Base-by-base conservation (phyloP, 2,888 invertebrate species). In the Nomada fucata region DNA sequence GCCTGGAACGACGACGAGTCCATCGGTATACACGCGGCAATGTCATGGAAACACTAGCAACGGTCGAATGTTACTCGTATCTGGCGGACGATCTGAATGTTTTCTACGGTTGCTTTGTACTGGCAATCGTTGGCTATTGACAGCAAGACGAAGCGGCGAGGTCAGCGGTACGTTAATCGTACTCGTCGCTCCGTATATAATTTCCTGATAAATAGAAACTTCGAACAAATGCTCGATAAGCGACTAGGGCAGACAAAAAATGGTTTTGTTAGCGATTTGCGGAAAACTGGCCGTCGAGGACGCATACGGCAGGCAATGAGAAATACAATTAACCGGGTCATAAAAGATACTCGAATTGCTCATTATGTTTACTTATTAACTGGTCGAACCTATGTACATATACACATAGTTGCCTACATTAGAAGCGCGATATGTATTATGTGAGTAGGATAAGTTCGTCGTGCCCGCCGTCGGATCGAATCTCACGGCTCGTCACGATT, bases 101-200 rank as follows among this genome's bases (percentile, higher is more conserved):
- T 84, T 85, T 79, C 13, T 75, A 83, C 79, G 74, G 76, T 75
- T 76, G 59, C 73, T 78, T 83, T 71, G 59, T 63, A 65, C 50
- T 71, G 68, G 68, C 83, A 81, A 86, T 83, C 72, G 57, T 18
- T 52, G 64, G 50, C 47, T 84, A 76, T 73, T 65, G 71, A 77
- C 63, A 63, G 59, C 53, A 64, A 75, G 69, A 79, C 70, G 69
- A 65, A 61, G 74, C 70, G 7, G 36, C 18, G 50, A 76, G 79
- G 79, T 61, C 72, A 72, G 11, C 52, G 53, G 47, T 42, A 52
- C 70, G 72, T 69, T 79, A 79, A 73, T 42, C 69, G 9, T 50
- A 50, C 59, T 20, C 59, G 47, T 77, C 52, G 53, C 47, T 26
- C 11, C 52, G 57, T 23, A 65, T 74, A 72, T 74, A 84, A 78